A percentile compares a stretch with the other conserved stretches of the same genome.
Evolutionary conservation across 92 coral and sea anemone species (phyloP).

Genomic region (Paramuricea clavata): DNA sequence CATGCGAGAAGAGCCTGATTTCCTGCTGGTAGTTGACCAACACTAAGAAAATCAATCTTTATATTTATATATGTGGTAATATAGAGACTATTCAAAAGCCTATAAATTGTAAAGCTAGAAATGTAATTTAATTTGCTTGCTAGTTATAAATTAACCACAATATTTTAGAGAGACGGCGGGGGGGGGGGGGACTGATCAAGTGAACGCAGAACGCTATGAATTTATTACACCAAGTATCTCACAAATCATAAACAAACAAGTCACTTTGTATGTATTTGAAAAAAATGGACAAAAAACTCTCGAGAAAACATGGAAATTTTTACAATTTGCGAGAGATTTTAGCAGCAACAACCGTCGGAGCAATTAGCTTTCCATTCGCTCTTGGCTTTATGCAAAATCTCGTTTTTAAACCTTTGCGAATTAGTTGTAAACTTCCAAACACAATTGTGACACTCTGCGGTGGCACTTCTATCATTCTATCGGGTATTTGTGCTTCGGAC

Average conservation of each 20-base stretch:
- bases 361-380: constrained; percentile 79
- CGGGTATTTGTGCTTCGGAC: constrained; percentile 75
- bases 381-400: constrained; percentile 78
- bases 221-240: not conserved
- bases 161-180: too few relatives aligned
- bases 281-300: not conserved
- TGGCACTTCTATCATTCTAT: constrained; percentile 69
- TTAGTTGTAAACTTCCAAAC: constrained; percentile 72
- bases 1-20: too few relatives aligned
- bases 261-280: not conserved
- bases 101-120: too few relatives aligned
- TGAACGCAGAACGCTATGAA: too few relatives aligned
- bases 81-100: too few relatives aligned
- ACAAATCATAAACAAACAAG: not conserved
- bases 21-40: too few relatives aligned
- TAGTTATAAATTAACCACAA: too few relatives aligned
- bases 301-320: not conserved
- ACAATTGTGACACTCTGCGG: constrained; percentile 70
- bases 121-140: too few relatives aligned
- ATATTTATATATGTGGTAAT: too few relatives aligned
- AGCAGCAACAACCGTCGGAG: constrained; percentile 32
- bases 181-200: too few relatives aligned
- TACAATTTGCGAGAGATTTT: constrained; percentile 19
- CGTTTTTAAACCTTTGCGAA: constrained; percentile 83
- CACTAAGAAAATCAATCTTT: too few relatives aligned